These are phyloP conservation scores for Damaliscus lunatus DNA, from an alignment of 2,113 vertebrate species.

Conservation along the genomic window DNA sequence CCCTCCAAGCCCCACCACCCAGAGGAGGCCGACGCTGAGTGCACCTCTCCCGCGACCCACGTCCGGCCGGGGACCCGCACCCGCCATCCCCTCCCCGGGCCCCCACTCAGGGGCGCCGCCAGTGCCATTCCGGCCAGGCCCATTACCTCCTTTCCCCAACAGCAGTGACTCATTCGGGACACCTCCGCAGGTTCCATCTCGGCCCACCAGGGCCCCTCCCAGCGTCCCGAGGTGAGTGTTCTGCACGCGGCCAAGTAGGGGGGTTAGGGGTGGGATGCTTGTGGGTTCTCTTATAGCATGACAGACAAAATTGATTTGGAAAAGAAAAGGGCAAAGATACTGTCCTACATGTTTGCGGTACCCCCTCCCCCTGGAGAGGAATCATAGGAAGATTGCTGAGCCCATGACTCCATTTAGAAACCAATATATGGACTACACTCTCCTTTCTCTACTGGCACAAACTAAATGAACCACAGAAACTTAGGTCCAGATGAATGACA, in stretches of 20 bases:
- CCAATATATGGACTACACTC: neutral
- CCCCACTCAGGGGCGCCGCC: constrained; percentile 83
- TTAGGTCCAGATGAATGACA: neutral
- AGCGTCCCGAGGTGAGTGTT: constrained; percentile 89
- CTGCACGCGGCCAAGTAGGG: accelerated
- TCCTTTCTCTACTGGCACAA: neutral
- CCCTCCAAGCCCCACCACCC: constrained; percentile 86
- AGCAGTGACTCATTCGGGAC: constrained; percentile 76
- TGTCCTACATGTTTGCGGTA: neutral
- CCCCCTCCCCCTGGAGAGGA: neutral
- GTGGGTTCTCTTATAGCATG: constrained; percentile 68
- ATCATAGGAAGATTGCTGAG: neutral
- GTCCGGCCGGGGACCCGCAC: constrained; percentile 81
- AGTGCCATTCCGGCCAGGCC: constrained; percentile 78
- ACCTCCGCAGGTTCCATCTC: constrained; percentile 79
- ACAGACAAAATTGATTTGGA: constrained; percentile 32
- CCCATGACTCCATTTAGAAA: neutral
- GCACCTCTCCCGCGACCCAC: constrained; percentile 71
- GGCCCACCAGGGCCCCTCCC: constrained; percentile 83
- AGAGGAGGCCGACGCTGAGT: constrained; percentile 79
- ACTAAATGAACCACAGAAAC: neutral
- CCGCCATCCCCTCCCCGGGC: constrained; percentile 79
- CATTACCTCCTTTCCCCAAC: constrained; percentile 79
- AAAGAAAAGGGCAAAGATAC: neutral
- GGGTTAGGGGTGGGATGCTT: neutral